Evolutionary conservation across 2,797 vertebrate species (phyloP).

Genomic region (Poeciliopsis presidionis): DNA sequence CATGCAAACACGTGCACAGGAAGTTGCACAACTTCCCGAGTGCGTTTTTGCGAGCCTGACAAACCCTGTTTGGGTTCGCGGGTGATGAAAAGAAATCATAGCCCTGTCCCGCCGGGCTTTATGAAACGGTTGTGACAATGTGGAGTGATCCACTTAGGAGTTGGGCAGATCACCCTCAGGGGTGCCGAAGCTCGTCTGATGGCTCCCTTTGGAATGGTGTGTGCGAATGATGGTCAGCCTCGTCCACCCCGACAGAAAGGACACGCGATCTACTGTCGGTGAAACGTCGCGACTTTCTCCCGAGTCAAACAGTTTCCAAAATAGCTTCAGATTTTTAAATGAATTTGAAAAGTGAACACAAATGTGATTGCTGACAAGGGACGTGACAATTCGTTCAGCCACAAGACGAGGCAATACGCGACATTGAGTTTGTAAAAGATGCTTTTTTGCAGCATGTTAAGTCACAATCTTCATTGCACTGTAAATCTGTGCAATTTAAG

Average conservation of each 20-base stretch:
- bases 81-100: constrained; percentile 75
- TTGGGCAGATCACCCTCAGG: constrained; percentile 69
- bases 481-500: neutral
- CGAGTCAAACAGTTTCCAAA: neutral
- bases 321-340: neutral
- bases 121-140: constrained; percentile 79
- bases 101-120: constrained; percentile 67
- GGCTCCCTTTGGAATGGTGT: constrained; percentile 40
- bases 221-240: constrained; percentile 36
- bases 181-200: constrained; percentile 51
- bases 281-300: neutral
- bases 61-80: constrained; percentile 73
- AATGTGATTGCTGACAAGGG: neutral
- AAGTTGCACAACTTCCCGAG: constrained; percentile 63
- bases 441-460: neutral
- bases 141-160: constrained; percentile 77
- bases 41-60: constrained; percentile 79
- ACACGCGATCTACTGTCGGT: neutral
- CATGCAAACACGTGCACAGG: constrained; percentile 30
- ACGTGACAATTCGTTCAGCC: neutral
- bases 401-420: neutral
- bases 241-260: constrained; percentile 17
- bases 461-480: neutral
- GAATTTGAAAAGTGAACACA: neutral
- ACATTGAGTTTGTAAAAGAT: neutral